Evolutionary conservation across 2,888 invertebrate genomes (phyloP), one percentile per base, ranked within the genome.

Genomic region (Balanococcus diminutus): DNA sequence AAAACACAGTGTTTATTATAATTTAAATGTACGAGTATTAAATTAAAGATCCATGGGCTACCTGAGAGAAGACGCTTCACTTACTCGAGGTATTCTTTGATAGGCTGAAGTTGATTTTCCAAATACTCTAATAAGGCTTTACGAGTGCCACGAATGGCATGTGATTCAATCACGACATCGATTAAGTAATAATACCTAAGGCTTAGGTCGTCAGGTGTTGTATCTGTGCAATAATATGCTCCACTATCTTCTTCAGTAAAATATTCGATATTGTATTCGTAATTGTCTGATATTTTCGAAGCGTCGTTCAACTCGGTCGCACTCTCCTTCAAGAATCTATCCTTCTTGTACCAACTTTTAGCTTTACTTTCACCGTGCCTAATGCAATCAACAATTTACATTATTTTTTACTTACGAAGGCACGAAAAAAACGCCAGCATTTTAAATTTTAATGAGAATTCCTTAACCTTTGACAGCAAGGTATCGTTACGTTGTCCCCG

Each of bases 401-500:
- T n/a, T 36, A 36, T 36, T 36, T 36, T n/a, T 61, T 8, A 36
- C 61, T 4, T 61, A n/a, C n/a, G n/a, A n/a, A n/a, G n/a, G n/a
- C n/a, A n/a, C 46, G 46, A 61, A 22, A 22, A 22, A 61, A 61
- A 61, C 6, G 4, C 22, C 19, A 22, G 4, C 3, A n/a, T 2
- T 61, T n/a, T 8, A 36, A 36, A 22, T 61, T n/a, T 8, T 5
- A 36, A 22, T 46, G 14, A 56, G 22, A 56, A 42, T 5, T 8
- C 8, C 36, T 11, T 42, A 22, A 83, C 82, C 19, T 51, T 16
- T 61, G 82, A 61, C 82, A 83, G 36, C 82, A 83, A 1, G 82
- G 82, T 61, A 83, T 32, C n/a, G 6, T n/a, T 11, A 83, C 51
- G 1, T 28, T 14, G 11, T 61, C 61, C 31, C 82, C 82, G 14